Evolutionary conservation across 2,888 invertebrate genomes (phyloP).

Genomic region (Synanthedon vespiformis): DNA sequence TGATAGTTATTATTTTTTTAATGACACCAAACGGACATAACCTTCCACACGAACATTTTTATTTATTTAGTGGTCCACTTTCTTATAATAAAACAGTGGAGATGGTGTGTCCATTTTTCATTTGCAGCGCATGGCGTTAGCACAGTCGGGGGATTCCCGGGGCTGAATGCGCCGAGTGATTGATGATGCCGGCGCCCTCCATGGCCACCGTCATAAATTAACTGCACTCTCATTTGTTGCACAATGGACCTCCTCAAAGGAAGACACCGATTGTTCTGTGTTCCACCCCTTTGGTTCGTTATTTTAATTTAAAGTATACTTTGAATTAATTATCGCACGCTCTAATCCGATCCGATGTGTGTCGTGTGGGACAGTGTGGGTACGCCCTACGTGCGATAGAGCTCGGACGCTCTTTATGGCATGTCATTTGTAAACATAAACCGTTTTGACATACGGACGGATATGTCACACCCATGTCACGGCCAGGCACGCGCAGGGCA

Average conservation of each 20-base stretch:
- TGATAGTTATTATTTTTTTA: too few relatives aligned
- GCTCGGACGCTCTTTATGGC: background rate
- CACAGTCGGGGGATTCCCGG: background rate
- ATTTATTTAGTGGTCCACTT: too few relatives aligned
- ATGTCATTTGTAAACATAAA: background rate
- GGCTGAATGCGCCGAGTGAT: slow-evolving; percentile 17
- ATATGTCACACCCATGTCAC: background rate
- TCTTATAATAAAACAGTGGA: too few relatives aligned
- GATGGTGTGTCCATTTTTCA: background rate
- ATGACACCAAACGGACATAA: too few relatives aligned
- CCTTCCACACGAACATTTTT: too few relatives aligned
- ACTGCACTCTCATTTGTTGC: slow-evolving; percentile 26
- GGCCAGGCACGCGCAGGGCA: too few relatives aligned
- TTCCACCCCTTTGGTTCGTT: slow-evolving; percentile 1
- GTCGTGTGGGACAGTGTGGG: background rate
- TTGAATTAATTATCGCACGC: background rate
- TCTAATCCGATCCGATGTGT: background rate
- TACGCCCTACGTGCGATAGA: background rate
- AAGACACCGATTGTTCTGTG: slow-evolving; percentile 23
- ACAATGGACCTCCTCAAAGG: slow-evolving; percentile 15
- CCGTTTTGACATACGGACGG: background rate
- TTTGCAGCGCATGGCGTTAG: background rate
- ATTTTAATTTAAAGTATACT: too few relatives aligned
- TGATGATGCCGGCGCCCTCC: slow-evolving; percentile 19
- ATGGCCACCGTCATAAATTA: slow-evolving; percentile 24